Evolutionary conservation across 2,797 vertebrate species (phyloP).

Genomic region (Florisuga fusca): DNA sequence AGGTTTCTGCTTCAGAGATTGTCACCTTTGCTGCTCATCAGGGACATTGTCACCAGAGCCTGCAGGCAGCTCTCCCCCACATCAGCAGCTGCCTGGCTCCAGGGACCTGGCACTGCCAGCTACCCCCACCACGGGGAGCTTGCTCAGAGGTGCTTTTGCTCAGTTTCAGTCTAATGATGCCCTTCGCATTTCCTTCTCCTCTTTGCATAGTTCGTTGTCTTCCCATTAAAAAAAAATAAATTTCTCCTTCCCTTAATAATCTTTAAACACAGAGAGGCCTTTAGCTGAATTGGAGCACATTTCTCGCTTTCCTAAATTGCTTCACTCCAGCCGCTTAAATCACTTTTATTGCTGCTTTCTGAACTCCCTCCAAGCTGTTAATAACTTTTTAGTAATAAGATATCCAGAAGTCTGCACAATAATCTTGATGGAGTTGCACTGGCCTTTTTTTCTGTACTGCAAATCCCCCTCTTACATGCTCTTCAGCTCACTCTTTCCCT

Average conservation of each 20-base stretch:
- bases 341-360: neutral
- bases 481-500: neutral
- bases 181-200: neutral
- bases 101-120: neutral
- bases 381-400: neutral
- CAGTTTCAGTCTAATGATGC: neutral
- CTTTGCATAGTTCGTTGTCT: neutral
- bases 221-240: neutral
- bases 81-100: neutral
- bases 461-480: neutral
- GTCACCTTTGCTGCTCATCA: neutral
- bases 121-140: neutral
- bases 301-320: neutral
- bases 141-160: neutral
- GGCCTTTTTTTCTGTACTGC: neutral
- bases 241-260: neutral
- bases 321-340: neutral
- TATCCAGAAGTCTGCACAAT: neutral
- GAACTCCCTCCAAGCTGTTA: neutral
- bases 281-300: neutral
- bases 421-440: neutral
- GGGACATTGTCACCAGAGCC: neutral
- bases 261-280: neutral
- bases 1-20: neutral
- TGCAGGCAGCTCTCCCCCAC: rapidly evolving